Evolutionary conservation across 2,888 invertebrate species (phyloP), one percentile per base, ranked within the genome.

Genomic region (Tolmerus cingulatus): DNA sequence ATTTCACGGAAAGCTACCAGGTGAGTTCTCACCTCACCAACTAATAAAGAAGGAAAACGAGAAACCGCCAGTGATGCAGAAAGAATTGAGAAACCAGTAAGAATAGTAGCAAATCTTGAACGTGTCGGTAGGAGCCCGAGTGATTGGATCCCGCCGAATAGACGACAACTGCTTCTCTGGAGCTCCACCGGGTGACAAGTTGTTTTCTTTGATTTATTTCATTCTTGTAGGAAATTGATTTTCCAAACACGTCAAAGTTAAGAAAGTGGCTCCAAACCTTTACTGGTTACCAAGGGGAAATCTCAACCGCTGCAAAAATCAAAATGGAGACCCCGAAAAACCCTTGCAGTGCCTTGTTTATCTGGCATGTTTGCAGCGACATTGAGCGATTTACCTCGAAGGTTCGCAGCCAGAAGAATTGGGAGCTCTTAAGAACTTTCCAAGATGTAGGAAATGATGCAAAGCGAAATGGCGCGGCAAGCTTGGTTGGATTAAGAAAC

Each of bases 211-310:
- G 86, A 86, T 86, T 86, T 86, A 86, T 74, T 86, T 51, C 43
- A 86, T 86, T 86, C 74, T 66, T 86, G 76, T 9, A 30, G 16
- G 76, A 57, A 86, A 86, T 86, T 86, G 86, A 86, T 86, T 86
- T 86, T 76, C 86, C 86, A 30, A 76, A 86, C 86, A 86, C 76
- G 76, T 86, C 86, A 86, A 74, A 86, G 74, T 86, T 86, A 40
- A 86, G 86, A 76, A 76, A 86, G 74, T 74, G 66, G 30, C 74
- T 86, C 74, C 74, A 7, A 86, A 43, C 74, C 74, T 74, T 76
- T 51, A n/a, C 30, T 37, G 2, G 19, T n/a, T n/a, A 12, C 40
- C 2, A 46, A 14, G 43, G 2, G 66, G 37, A 66, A 84, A 40
- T 3, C 34, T 34, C n/a, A n/a, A n/a, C 66, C 19, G 66, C 40